Conservation (phyloP, 2,888 invertebrate genomes). For the Dysmachus trigonus region DNA sequence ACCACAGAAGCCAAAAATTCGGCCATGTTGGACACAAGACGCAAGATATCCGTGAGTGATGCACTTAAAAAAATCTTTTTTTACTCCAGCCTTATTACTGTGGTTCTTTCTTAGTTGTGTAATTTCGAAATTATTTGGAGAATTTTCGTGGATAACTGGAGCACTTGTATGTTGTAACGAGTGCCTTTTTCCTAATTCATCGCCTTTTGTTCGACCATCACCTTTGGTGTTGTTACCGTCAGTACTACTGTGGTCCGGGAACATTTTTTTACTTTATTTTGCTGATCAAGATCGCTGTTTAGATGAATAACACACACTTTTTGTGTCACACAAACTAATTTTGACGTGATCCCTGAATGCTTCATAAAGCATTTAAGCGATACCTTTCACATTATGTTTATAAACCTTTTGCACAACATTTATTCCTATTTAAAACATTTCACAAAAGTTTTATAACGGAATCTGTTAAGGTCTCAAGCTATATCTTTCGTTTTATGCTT, state of each 20-base stretch:
- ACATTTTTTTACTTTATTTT: conserved; percentile 37
- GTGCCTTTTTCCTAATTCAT: background rate
- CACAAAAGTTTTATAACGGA: conserved; percentile 10
- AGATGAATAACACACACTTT: conserved; percentile 2
- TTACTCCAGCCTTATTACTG: background rate
- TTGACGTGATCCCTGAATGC: background rate
- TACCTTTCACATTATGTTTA: conserved; percentile 18
- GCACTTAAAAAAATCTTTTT: background rate
- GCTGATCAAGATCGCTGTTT: background rate
- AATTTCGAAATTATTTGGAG: conserved; percentile 33
- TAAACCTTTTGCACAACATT: background rate
- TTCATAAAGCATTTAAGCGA: background rate
- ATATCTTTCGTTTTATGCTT: background rate
- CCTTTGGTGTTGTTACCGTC: conserved; percentile 43
- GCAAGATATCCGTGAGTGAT: background rate
- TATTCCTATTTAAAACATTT: background rate
- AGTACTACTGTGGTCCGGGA: conserved; percentile 42
- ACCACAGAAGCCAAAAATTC: background rate
- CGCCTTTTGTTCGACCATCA: background rate
- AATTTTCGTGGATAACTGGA: conserved; percentile 43
- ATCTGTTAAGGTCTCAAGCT: background rate
- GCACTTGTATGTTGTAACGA: background rate
- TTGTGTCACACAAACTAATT: background rate
- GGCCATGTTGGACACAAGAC: conserved; percentile 21
- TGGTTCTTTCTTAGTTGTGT: conserved; percentile 7